Percentiles rank a stretch among this genome's conserved stretches.
phyloP scores from a whole-genome alignment of 2,113 vertebrate species.

The Todiramphus saurophagus region DNA sequence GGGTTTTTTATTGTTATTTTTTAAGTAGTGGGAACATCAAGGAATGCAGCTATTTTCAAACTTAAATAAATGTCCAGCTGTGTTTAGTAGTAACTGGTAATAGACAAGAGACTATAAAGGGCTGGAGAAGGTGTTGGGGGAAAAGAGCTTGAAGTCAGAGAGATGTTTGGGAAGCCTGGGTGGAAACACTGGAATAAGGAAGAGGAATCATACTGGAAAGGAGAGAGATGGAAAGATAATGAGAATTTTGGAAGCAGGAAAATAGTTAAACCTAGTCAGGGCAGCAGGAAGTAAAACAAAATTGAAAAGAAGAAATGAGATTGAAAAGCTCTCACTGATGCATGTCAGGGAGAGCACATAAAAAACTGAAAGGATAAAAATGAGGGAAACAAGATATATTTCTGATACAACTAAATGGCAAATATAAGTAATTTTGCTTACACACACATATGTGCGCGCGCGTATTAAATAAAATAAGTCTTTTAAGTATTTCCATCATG shows the following conservation, averaged over 20 bases:
- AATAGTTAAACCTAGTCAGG: background rate
- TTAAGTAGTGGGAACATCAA: background rate
- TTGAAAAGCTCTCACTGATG: background rate
- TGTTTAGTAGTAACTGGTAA: background rate
- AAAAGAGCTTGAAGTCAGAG: background rate
- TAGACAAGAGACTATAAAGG: background rate
- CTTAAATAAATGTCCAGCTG: background rate
- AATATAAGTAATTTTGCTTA: background rate
- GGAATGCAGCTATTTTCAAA: background rate
- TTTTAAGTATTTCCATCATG: background rate
- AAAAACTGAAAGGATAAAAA: background rate
- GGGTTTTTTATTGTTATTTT: too few species aligned
- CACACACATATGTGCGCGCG: fast-evolving
- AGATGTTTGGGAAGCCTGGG: background rate
- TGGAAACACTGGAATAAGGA: background rate
- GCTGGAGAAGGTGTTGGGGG: background rate
- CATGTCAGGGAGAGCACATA: background rate
- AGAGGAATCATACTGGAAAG: background rate
- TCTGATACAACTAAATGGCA: background rate
- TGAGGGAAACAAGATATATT: background rate
- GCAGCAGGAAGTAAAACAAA: background rate
- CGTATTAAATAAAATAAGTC: background rate
- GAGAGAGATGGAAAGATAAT: background rate
- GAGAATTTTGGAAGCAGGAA: background rate
- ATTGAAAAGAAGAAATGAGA: slow-evolving; percentile 1